Evolutionary conservation across 2,113 vertebrate species (phyloP), one percentile per base, ranked within the genome.

Genomic region (Numenius arquata): DNA sequence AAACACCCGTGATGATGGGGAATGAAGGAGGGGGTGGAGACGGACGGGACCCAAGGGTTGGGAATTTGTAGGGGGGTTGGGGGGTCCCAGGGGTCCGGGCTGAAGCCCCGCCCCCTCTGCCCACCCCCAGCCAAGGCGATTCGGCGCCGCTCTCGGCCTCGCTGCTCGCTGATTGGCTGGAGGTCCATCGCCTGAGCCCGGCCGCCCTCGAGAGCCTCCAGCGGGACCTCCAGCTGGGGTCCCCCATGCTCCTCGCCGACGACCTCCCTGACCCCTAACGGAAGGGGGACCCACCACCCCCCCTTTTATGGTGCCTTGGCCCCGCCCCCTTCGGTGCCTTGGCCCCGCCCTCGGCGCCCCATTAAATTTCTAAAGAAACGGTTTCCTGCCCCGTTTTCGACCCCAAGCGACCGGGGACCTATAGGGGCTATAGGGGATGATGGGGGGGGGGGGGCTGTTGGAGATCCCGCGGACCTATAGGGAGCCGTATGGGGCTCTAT

Each of bases 181-280:
- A 86, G 43, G 72, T 86, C 3, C 84, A 86, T 10, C 62, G 72
- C 41, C 72, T 86, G 8, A 86, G 98, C 92, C 98, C 98, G 4
- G 98, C 98, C 3, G 99, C 99, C 93, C 98, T 99, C 63, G 99
- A 99, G 78, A 99, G 98, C 15, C 98, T 99, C 70, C 99, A 99
- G 94, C 98, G 98, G 84, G 99, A 99, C 87, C 97, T 99, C 43
- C 99, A 99, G 97, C 98, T 99, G n/a, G 99, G 99, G 36, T 75
- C 82, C 11, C 82, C 99, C 45, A 99, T 99, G 99, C 98, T 99
- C 88, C 98, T 99, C 7, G 32, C 53, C 90, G 99, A 98, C 3
- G 99, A 99, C 87, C 50, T 56, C 48, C 82, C 82, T 2, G 99
- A 98, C 21, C 70, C 62, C 98, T 99, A 65, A 98, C 98, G 41